Evolutionary conservation across 2,797 vertebrate species (phyloP), one percentile per base, ranked within the genome.

Genomic region (Channallabes apus): DNA sequence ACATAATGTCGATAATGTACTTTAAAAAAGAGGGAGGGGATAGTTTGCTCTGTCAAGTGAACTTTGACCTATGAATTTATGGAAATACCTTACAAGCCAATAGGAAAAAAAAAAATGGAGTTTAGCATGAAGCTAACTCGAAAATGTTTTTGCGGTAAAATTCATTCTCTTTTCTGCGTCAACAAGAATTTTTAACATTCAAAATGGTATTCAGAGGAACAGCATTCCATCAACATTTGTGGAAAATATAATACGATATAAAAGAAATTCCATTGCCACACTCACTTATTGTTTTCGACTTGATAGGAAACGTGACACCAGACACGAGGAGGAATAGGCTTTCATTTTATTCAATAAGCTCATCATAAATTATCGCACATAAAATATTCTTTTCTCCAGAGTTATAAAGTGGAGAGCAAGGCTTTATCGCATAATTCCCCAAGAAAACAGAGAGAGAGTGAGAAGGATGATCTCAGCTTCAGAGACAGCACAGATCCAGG

Each of bases 341-440:
- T 92, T 94, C 84, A 89, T 93, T 97, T 98, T 98, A 97, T 97
- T 98, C 96, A 97, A 96, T 96, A 96, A 96, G 96, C 95, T 95
- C 93, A 93, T 97, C 96, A 98, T 99, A 99, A 99, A 98, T 98
- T 97, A 98, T 96, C 95, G 94, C 95, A 97, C 95, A 95, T 96
- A 89, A 97, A 97, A 96, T 94, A 96, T 95, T 93, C 82, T 94
- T 92, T 89, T 94, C 91, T 87, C 92, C 95, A 96, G 94, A 96
- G 94, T 95, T 94, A 97, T 94, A 96, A 97, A 96, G 93, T 93
- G 88, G 92, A 91, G 46, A 91, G 92, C 90, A 91, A 80, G 89
- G 81, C 91, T 65, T 87, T 38, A 58, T 76, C 24, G 12, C n/a
- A 73, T 59, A 83, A 85, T 85, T 84, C 79, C 82, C 71, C 89